phyloP scores from a whole-genome alignment of 2,888 invertebrate species.

The Physocephala rufipes region DNA sequence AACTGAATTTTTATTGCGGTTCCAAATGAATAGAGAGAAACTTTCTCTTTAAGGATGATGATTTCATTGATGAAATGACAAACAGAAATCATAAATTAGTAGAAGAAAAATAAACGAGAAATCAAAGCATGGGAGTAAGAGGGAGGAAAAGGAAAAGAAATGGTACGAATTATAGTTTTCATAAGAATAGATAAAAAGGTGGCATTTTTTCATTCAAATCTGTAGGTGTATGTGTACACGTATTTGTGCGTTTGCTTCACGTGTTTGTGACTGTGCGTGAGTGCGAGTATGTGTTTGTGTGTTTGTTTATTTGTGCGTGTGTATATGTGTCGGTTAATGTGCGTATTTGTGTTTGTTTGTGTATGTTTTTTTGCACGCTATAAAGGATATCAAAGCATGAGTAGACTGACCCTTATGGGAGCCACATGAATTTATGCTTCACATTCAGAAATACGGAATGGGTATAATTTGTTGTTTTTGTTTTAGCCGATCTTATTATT shows the following conservation, averaged over 20 bases:
- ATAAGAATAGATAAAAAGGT: neutral
- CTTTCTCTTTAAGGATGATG: slow-evolving; percentile 34
- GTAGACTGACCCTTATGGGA: neutral
- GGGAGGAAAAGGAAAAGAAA: too few species aligned
- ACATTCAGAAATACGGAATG: neutral
- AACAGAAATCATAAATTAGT: slow-evolving; percentile 49
- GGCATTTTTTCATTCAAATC: too few species aligned
- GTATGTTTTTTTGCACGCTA: neutral
- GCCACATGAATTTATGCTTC: slow-evolving; percentile 5
- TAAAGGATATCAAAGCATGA: slow-evolving; percentile 14
- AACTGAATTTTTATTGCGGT: neutral
- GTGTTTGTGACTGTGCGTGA: too few species aligned
- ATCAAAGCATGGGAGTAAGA: too few species aligned
- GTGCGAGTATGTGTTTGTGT: neutral
- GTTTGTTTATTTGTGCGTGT: too few species aligned
- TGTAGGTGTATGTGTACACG: too few species aligned
- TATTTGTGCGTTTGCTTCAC: neutral
- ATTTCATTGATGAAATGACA: slow-evolving; percentile 56
- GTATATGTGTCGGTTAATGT: neutral
- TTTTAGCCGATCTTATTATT: slow-evolving; percentile 7
- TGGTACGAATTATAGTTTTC: too few species aligned
- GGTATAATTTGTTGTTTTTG: slow-evolving; percentile 12
- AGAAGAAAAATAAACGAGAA: neutral
- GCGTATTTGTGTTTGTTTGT: too few species aligned
- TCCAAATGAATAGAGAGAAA: too few species aligned